phyloP scores from a whole-genome alignment of 2,113 vertebrate genomes.

The Scytalopus superciliaris region DNA sequence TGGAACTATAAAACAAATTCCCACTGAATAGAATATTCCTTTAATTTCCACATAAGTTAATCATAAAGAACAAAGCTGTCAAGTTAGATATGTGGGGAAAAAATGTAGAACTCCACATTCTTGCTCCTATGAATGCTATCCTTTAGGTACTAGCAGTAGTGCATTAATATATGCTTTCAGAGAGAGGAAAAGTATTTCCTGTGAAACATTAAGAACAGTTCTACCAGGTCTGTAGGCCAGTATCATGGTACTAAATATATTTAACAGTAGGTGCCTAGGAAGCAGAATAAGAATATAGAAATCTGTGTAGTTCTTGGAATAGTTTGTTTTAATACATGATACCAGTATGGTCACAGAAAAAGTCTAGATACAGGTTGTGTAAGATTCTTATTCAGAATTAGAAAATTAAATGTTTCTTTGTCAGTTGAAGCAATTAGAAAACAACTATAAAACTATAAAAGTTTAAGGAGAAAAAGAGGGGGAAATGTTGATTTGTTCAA shows the following conservation, averaged over 20 bases:
- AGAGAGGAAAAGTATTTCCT: background rate
- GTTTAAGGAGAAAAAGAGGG: background rate
- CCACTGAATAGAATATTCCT: background rate
- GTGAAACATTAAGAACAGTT: background rate
- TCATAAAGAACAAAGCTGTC: background rate
- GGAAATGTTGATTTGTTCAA: background rate
- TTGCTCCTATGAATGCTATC: background rate
- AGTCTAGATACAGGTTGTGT: fast-evolving
- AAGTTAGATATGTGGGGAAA: background rate
- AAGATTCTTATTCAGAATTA: background rate
- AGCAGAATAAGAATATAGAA: background rate
- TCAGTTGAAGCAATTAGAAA: background rate
- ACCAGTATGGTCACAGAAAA: fast-evolving
- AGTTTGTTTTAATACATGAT: background rate
- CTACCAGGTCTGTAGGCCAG: background rate
- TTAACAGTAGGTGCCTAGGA: background rate
- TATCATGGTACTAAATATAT: background rate
- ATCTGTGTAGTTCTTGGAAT: background rate
- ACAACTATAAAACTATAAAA: background rate
- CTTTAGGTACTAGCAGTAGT: background rate
- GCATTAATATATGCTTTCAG: background rate
- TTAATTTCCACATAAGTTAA: background rate
- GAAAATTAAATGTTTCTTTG: background rate
- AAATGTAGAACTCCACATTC: background rate
- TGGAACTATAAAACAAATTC: background rate